Conservation (phyloP, 2,113 vertebrate species). For the Cygnus atratus region DNA sequence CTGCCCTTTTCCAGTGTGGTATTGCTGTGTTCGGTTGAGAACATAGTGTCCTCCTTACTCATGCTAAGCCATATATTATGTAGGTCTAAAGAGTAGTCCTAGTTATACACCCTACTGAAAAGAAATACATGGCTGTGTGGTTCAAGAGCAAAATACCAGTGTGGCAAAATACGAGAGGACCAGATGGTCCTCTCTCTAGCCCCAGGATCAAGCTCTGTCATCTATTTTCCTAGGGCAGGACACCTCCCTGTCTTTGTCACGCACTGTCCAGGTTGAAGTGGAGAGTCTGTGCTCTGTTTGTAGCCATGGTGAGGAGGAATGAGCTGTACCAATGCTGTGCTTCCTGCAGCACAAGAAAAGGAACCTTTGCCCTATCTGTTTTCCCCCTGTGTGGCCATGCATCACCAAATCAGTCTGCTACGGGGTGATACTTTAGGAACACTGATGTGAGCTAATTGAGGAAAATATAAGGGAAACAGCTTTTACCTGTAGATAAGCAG, state of each 20-base stretch:
- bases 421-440: not conserved
- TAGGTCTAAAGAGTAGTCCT: not conserved
- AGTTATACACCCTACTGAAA: not conserved
- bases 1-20: not conserved
- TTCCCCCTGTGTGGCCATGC: not conserved
- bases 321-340: not conserved
- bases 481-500: not conserved
- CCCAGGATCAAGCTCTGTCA: not conserved
- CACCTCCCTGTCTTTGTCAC: not conserved
- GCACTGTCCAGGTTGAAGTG: not conserved
- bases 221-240: not conserved
- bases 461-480: not conserved
- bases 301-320: not conserved
- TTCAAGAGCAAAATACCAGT: not conserved
- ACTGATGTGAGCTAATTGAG: not conserved
- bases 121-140: not conserved
- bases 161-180: too few species aligned
- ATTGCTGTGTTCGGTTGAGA: not conserved
- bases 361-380: not conserved
- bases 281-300: not conserved
- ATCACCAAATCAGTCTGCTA: not conserved
- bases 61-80: not conserved
- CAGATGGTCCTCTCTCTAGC: not conserved
- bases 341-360: not conserved
- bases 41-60: rapidly evolving